These are phyloP conservation scores for Drosophila chauvacae DNA, from an alignment of 1,140 invertebrate species.

Conservation along the genomic window DNA sequence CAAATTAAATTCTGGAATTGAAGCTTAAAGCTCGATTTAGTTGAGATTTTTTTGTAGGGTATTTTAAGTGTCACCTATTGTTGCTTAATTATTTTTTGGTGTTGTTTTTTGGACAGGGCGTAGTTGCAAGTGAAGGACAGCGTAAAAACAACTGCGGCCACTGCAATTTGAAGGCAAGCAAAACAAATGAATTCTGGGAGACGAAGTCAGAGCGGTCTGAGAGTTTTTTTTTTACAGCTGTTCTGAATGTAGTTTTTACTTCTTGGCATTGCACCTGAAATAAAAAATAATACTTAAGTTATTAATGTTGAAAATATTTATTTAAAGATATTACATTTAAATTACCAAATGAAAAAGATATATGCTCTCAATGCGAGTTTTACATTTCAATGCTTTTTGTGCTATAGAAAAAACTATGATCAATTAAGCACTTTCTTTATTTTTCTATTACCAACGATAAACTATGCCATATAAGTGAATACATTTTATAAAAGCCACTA, in stretches of 20 bases:
- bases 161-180: slow-evolving; percentile 62
- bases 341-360: not conserved
- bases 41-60: slow-evolving; percentile 29
- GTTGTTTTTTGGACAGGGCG: slow-evolving; percentile 52
- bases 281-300: not conserved
- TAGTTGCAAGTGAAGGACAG: slow-evolving; percentile 72
- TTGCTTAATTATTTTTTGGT: slow-evolving; percentile 3
- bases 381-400: not conserved
- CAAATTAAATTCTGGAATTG: no score
- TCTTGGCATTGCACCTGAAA: slow-evolving; percentile 25
- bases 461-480: no score
- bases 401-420: not conserved
- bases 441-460: no score
- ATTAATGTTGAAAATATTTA: not conserved
- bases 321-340: no score
- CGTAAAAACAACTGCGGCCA: slow-evolving; percentile 18
- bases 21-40: no score
- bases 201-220: slow-evolving; percentile 25
- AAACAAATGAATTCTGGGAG: slow-evolving; percentile 53
- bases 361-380: not conserved
- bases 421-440: no score
- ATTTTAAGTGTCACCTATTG: slow-evolving; percentile 13
- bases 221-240: slow-evolving; percentile 36
- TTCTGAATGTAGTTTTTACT: slow-evolving; percentile 27
- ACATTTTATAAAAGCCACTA: no score